A percentile compares a stretch with the other conserved stretches of the same genome.
Conservation (phyloP, 2,797 vertebrate genomes). For the Paguma larvata region DNA sequence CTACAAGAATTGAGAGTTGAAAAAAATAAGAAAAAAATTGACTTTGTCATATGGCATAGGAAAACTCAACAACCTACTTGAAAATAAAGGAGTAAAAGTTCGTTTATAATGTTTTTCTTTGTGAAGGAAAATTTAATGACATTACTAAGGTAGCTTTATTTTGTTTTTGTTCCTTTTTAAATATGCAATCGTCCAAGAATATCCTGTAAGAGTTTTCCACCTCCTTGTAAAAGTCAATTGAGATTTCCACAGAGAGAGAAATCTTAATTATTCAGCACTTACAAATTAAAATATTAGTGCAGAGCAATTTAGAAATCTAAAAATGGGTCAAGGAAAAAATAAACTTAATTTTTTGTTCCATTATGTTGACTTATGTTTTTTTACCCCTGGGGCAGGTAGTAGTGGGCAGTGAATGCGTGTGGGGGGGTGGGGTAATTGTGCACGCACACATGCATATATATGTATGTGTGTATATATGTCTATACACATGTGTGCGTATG, state of each 20-base stretch:
- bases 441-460: background rate
- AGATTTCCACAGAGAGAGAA: slow-evolving; percentile 36
- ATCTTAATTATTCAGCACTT: slow-evolving; percentile 15
- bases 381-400: background rate
- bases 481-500: too few relatives aligned
- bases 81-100: slow-evolving; percentile 6
- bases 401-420: background rate
- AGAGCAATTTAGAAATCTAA: slow-evolving; percentile 57
- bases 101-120: background rate
- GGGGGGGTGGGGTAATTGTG: fast-evolving
- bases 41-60: background rate
- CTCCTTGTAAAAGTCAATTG: background rate
- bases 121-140: background rate
- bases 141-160: background rate
- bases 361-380: background rate
- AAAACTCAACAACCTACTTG: background rate
- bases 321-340: slow-evolving; percentile 64
- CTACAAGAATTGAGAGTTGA: background rate
- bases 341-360: background rate
- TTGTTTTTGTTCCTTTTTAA: slow-evolving; percentile 19
- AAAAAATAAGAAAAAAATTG: background rate
- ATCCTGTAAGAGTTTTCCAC: background rate
- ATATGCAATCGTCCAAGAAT: slow-evolving; percentile 53
- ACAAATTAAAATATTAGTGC: slow-evolving; percentile 58
- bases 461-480: fast-evolving